Conservation (phyloP, 1,140 invertebrate genomes). For the Penaeus vannamei region DNA sequence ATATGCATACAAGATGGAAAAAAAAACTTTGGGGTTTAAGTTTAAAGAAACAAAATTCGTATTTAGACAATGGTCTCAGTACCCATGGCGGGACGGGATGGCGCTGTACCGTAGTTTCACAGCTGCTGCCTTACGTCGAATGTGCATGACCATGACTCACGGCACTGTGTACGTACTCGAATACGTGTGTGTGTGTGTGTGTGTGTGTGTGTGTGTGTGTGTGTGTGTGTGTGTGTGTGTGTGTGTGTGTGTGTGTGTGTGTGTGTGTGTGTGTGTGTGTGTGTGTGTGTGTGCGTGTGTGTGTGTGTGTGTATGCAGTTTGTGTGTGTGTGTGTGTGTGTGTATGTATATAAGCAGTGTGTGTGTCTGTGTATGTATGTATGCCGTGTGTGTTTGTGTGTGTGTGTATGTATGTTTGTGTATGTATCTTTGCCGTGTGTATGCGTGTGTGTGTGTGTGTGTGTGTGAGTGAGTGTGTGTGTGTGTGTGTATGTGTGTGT, state of each 20-base stretch:
- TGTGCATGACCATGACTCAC: too few species aligned
- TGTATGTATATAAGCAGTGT: neutral
- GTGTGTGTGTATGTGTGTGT: neutral
- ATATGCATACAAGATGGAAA: too few species aligned
- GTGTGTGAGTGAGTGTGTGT: neutral
- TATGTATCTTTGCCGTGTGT: neutral
- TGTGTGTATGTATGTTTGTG: neutral
- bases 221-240: neutral
- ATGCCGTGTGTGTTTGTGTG: neutral
- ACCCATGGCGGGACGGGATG: too few species aligned
- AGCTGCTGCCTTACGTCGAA: too few species aligned
- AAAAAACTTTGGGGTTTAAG: too few species aligned
- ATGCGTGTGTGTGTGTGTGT: neutral
- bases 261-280: neutral
- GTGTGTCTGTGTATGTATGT: neutral
- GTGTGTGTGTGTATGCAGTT: too few species aligned
- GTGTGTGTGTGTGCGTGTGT: neutral
- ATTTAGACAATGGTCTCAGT: too few species aligned
- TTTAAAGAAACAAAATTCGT: too few species aligned
- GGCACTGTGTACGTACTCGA: neutral
- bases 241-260: neutral
- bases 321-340: neutral
- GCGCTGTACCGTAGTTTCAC: too few species aligned
- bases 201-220: neutral
- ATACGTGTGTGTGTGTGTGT: neutral